A percentile compares a stretch with the other conserved stretches of the same genome.
Conservation (phyloP, 2,113 vertebrate genomes). For the Ptilonorhynchus violaceus region DNA sequence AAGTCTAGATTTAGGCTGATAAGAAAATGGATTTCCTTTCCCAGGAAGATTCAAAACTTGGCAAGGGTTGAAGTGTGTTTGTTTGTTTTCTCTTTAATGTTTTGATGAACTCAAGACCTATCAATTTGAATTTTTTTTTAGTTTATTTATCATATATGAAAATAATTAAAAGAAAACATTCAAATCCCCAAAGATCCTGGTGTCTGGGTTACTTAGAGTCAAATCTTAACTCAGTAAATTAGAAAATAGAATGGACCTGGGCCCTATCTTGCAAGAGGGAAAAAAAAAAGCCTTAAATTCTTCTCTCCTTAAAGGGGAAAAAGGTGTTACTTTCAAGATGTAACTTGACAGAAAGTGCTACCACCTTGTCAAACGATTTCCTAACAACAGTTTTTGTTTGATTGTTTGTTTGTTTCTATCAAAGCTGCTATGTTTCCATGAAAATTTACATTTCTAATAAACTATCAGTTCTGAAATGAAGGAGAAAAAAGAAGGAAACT, state of each 20-base stretch:
- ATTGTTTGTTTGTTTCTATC: not conserved
- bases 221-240: not conserved
- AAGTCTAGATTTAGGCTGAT: not conserved
- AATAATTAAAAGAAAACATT: constrained; percentile 46
- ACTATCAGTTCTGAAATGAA: not conserved
- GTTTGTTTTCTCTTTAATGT: constrained; percentile 3
- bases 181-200: not conserved
- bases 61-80: not conserved
- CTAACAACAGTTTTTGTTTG: not conserved
- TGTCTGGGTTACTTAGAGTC: not conserved
- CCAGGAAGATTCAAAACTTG: constrained; percentile 12
- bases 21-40: constrained; percentile 10
- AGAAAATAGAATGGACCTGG: not conserved
- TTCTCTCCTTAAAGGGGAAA: not conserved
- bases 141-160: constrained; percentile 17
- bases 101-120: constrained; percentile 16
- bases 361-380: not conserved
- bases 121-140: not conserved
- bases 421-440: not conserved
- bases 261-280: not conserved
- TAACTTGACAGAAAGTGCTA: not conserved
- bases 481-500: not conserved
- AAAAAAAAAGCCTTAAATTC: not conserved
- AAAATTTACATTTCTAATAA: not conserved
- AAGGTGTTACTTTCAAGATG: not conserved